A percentile compares a stretch with the other conserved stretches of the same genome.
These are phyloP conservation scores for Halcyon malimbica DNA, from an alignment of 2,113 vertebrate genomes.

Conservation along the genomic window DNA sequence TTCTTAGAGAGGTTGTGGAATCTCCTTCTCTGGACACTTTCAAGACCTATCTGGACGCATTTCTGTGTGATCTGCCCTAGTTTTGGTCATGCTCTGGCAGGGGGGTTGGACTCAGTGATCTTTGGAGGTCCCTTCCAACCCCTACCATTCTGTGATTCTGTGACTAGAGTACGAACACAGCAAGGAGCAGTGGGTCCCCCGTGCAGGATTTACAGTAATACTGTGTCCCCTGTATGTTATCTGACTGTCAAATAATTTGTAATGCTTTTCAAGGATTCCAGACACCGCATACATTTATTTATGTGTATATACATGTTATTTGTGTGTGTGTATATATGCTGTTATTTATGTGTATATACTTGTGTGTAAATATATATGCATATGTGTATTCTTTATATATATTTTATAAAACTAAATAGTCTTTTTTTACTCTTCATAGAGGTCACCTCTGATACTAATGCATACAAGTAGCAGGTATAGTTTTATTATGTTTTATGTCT, in stretches of 20 bases:
- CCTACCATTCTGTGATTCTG: too few relatives aligned
- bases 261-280: neutral
- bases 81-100: too few relatives aligned
- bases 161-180: neutral
- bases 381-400: neutral
- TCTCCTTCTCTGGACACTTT: too few relatives aligned
- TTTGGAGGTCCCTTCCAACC: too few relatives aligned
- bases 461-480: neutral
- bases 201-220: neutral
- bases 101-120: too few relatives aligned
- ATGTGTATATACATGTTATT: too few relatives aligned
- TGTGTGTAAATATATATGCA: neutral
- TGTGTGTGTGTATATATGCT: too few relatives aligned
- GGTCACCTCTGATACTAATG: neutral
- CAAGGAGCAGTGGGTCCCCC: fast-evolving
- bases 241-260: neutral
- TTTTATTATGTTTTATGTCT: neutral
- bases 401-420: neutral
- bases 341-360: neutral
- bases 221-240: neutral
- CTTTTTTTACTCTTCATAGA: neutral
- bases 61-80: too few relatives aligned
- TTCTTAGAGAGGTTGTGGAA: too few relatives aligned
- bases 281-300: neutral
- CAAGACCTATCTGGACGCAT: too few relatives aligned